These are phyloP conservation scores for Heliconius hewitsoni DNA, from an alignment of 1,140 invertebrate species.

Conservation along the genomic window DNA sequence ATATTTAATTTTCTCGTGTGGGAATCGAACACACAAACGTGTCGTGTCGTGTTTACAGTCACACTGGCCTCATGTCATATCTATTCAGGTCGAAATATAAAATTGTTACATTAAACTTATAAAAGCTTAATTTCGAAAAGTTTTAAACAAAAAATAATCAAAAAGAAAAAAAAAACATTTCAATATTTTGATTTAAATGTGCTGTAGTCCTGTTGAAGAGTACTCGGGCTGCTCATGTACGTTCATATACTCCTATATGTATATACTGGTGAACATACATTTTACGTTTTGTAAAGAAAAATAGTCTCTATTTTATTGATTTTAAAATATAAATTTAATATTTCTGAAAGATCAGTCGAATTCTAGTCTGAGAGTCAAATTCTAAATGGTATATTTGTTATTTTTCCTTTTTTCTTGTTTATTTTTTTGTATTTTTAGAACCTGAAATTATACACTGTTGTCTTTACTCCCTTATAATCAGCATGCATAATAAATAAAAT, in stretches of 20 bases:
- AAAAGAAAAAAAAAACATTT: background rate
- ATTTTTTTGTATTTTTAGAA: too few species aligned
- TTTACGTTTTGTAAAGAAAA: background rate
- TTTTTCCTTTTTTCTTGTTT: background rate
- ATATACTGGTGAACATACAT: background rate
- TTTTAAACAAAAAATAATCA: background rate
- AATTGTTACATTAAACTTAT: background rate
- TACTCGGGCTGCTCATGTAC: background rate
- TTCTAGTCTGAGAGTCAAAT: background rate
- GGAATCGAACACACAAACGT: too few species aligned
- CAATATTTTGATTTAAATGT: conserved; percentile 2
- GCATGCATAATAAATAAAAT: too few species aligned
- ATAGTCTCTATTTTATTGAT: conserved; percentile 6
- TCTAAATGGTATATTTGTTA: background rate
- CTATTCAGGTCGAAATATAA: too few species aligned
- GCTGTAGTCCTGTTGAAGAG: background rate
- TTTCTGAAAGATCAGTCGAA: background rate
- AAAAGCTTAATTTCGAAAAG: background rate
- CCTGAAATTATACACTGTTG: too few species aligned
- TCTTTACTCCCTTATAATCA: background rate
- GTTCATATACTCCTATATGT: background rate
- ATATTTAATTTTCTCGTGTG: too few species aligned
- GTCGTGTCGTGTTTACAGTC: too few species aligned
- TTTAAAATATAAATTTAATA: background rate
- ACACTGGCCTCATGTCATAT: too few species aligned